These are phyloP conservation scores for Holacanthella duospinosa DNA, from an alignment of 2,888 invertebrate genomes.

Conservation along the genomic window DNA sequence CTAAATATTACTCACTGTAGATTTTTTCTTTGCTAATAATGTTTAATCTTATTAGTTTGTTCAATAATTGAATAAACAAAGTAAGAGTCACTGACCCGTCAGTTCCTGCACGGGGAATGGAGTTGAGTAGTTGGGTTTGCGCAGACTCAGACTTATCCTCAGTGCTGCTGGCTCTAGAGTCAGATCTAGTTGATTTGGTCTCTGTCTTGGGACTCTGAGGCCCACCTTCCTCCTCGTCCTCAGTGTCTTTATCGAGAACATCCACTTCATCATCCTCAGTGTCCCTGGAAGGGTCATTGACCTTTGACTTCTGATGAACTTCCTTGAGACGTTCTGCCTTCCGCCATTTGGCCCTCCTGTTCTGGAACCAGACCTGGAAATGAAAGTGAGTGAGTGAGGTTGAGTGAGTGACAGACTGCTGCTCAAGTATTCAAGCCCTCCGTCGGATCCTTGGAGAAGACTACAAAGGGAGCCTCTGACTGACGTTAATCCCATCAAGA, in stretches of 20 bases:
- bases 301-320: slow-evolving; percentile 51
- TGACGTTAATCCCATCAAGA: background rate
- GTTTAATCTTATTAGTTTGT: too few relatives aligned
- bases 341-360: slow-evolving; percentile 82
- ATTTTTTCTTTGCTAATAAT: too few relatives aligned
- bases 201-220: background rate
- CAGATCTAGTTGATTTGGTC: background rate
- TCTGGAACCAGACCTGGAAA: slow-evolving; percentile 82
- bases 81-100: background rate
- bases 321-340: slow-evolving; percentile 85
- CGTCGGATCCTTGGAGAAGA: background rate
- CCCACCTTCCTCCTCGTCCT: slow-evolving; percentile 1
- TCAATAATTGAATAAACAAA: too few relatives aligned
- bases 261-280: slow-evolving; percentile 1
- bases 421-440: background rate
- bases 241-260: background rate
- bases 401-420: background rate
- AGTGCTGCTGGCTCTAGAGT: background rate
- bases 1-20: too few relatives aligned
- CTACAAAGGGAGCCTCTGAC: background rate
- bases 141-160: background rate
- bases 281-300: background rate
- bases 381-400: background rate
- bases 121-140: too few relatives aligned
- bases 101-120: too few relatives aligned